These are phyloP conservation scores for Aporrectodea caliginosa DNA, from an alignment of 1,140 invertebrate species.

Conservation along the genomic window DNA sequence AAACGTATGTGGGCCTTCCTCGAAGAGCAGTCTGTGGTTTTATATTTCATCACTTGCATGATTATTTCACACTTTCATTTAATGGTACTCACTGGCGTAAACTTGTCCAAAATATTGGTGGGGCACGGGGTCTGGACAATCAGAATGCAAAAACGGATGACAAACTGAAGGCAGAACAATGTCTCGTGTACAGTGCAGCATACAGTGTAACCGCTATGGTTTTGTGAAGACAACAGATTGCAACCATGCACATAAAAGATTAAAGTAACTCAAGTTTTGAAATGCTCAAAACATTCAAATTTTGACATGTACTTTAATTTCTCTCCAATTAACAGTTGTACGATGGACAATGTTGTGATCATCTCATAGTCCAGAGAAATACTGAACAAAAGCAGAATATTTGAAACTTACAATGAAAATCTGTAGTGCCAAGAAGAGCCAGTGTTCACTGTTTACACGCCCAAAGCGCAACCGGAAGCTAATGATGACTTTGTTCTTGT, in stretches of 20 bases:
- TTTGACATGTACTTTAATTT: no score
- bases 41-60: background rate
- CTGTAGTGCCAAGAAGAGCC: background rate
- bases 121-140: background rate
- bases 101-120: no score
- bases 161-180: no score
- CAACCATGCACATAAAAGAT: no score
- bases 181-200: no score
- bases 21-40: background rate
- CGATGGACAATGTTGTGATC: background rate
- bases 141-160: slow-evolving; percentile 6
- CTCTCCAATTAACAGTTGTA: background rate
- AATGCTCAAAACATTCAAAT: no score
- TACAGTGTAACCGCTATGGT: no score
- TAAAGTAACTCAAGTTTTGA: no score
- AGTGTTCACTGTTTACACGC: background rate
- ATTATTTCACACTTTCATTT: background rate
- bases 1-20: background rate
- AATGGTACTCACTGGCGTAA: background rate
- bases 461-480: background rate
- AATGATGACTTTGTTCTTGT: background rate
- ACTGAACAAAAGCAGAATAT: background rate
- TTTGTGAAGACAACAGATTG: no score
- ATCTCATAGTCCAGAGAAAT: background rate
- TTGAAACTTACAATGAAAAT: slow-evolving; percentile 7